Conservation (phyloP, 2,888 invertebrate genomes). For the Protophormia terraenovae region DNA sequence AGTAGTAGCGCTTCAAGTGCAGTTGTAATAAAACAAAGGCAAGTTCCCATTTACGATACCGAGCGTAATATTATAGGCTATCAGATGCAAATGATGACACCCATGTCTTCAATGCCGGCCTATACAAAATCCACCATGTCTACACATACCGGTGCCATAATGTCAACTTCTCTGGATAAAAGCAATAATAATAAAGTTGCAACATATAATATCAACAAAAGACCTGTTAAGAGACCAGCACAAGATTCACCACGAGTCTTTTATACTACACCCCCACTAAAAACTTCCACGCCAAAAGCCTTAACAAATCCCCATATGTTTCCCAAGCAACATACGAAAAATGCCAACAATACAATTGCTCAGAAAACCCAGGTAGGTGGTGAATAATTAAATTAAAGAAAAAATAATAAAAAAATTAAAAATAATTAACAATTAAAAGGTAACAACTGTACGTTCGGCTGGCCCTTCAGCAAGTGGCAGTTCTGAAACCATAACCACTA, state of each 20-base stretch:
- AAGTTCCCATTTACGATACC: slow-evolving; percentile 69
- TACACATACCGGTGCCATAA: slow-evolving; percentile 48
- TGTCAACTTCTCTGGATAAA: slow-evolving; percentile 55
- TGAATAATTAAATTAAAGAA: too few species aligned
- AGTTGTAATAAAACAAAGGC: slow-evolving; percentile 21
- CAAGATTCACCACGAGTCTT: slow-evolving; percentile 71
- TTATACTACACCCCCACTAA: slow-evolving; percentile 68
- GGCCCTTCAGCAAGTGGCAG: slow-evolving; percentile 15
- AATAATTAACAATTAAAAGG: too few species aligned
- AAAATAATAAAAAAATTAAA: too few species aligned
- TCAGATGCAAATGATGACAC: slow-evolving; percentile 57
- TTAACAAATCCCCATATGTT: slow-evolving; percentile 31
- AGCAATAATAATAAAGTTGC: slow-evolving; percentile 10
- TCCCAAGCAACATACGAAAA: not conserved
- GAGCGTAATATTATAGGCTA: slow-evolving; percentile 71
- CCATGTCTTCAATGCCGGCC: slow-evolving; percentile 19
- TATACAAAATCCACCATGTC: slow-evolving; percentile 66
- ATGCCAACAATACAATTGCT: slow-evolving; percentile 40
- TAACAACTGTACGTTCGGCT: slow-evolving; percentile 51
- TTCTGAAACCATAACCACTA: slow-evolving; percentile 56
- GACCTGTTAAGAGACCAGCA: slow-evolving; percentile 55
- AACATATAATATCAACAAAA: slow-evolving; percentile 7
- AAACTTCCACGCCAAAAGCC: slow-evolving; percentile 68
- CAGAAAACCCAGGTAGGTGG: slow-evolving; percentile 64
- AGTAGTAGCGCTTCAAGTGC: not conserved